A percentile compares a stretch with the other conserved stretches of the same genome.
phyloP scores from a whole-genome alignment of 2,113 vertebrate genomes.

The Ramphastos sulfuratus region DNA sequence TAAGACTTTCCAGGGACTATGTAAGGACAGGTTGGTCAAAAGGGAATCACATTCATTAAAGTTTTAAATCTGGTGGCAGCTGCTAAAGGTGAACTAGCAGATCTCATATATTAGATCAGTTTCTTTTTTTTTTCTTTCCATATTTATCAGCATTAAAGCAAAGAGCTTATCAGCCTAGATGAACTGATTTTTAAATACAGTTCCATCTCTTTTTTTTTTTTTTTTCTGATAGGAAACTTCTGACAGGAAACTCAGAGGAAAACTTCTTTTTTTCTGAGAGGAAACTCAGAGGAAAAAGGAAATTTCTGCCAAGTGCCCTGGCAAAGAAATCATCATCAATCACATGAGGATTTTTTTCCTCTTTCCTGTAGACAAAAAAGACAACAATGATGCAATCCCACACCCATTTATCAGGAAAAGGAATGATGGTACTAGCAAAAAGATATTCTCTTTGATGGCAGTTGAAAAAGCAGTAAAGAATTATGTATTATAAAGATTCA shows the following conservation, averaged over 20 bases:
- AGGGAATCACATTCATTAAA: neutral
- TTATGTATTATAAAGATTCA: neutral
- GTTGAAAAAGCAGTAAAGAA: neutral
- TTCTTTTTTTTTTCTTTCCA: neutral
- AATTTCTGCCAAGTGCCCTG: neutral
- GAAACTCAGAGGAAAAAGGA: neutral
- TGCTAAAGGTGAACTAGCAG: neutral
- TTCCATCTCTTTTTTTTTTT: neutral
- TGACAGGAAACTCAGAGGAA: neutral
- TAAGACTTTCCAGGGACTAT: neutral
- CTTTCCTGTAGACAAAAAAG: neutral
- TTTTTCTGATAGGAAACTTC: neutral
- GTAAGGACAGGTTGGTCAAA: neutral
- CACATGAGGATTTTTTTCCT: neutral
- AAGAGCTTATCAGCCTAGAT: neutral
- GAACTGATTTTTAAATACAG: neutral
- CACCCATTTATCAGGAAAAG: neutral
- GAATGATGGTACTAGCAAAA: neutral
- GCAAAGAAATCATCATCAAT: neutral
- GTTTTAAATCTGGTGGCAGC: neutral
- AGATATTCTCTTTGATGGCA: neutral
- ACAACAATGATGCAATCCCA: neutral
- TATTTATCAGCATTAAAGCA: neutral
- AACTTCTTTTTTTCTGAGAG: neutral
- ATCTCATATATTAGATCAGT: neutral